Evolutionary conservation across 2,113 vertebrate species (phyloP), one percentile per base, ranked within the genome.

Genomic region (Pachypanchax playfairii): DNA sequence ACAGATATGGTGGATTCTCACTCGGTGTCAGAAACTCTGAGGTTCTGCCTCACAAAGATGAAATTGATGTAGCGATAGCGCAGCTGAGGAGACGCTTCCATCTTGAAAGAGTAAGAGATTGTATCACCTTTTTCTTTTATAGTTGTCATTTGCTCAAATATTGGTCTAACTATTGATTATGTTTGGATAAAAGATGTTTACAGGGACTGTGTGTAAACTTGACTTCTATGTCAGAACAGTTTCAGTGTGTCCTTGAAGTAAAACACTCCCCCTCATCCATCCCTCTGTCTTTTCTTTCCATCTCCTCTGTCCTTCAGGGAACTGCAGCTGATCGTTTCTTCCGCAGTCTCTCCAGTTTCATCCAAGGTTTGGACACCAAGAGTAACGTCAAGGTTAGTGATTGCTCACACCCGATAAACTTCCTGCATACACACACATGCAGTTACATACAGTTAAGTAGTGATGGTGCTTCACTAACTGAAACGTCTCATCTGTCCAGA

Each of bases 1-100:
- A 47, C 79, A 99, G 97, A 79, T 99, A 99, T 20, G 97, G 97
- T 0, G 97, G 97, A 21, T 98, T 98, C 87, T 99, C 97, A 7
- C 29, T 98, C 84, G 96, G 96, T 31, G 95, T 94, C 62, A 93
- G 93, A 58, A 92, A 85, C 60, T 93, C 93, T 10, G 91, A 94
- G 0, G 61, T 83, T 67, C 75, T 94, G 65, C 90, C 94, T 55
- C 87, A 93, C 12, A 87, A 77, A 33, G 91, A 94, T 54, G 93
- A 96, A 38, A 79, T 97, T 29, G 93, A 92, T 53, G 84, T 88
- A 42, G 96, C 94, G 12, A 94, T 99, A 59, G 79, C 83, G 54
- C 87, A 93, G 49, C 87, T 98, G 70, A 94, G 93, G 79, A 91
- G 87, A 59, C 91, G 92, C 56, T 92, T 98, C 82, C 92, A 85